These are phyloP conservation scores for Aurelia coerulea DNA, from an alignment of 30 jellyfish, hydroid and myxozoan genomes.

Conservation along the genomic window DNA sequence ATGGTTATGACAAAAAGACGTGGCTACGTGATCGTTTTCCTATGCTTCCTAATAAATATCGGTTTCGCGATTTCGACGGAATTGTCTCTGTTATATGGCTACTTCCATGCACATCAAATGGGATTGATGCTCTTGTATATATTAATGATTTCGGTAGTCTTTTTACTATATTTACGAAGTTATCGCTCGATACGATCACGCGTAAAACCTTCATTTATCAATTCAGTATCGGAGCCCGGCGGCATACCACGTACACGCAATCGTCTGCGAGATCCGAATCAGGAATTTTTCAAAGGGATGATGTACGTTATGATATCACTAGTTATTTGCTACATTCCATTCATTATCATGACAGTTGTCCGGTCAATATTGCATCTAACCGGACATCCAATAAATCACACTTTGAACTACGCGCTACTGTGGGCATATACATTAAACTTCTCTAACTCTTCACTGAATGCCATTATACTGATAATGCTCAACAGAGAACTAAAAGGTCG, in stretches of 20 bases:
- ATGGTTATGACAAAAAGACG: too few species aligned
- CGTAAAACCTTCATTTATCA: too few species aligned
- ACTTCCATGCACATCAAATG: too few species aligned
- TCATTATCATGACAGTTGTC: background rate
- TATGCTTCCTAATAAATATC: too few species aligned
- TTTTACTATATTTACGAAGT: too few species aligned
- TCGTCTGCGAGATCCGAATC: background rate
- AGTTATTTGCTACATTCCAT: constrained; percentile 10
- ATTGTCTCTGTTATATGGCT: too few species aligned
- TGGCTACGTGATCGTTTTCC: too few species aligned
- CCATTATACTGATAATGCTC: background rate
- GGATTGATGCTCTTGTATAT: too few species aligned
- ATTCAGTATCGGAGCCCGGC: too few species aligned
- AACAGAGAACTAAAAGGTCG: constrained; percentile 12
- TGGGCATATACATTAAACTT: constrained; percentile 18
- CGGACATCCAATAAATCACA: background rate
- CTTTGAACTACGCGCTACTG: background rate
- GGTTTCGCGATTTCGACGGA: too few species aligned
- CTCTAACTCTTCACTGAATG: constrained; percentile 10
- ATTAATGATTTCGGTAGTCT: too few species aligned
- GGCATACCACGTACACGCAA: background rate
- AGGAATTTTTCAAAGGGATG: constrained; percentile 6
- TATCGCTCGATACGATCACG: too few species aligned
- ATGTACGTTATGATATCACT: background rate
- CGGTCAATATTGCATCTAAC: constrained; percentile 10